Conservation (phyloP, 2,113 vertebrate genomes). For the Petrocephalus zakoni region DNA sequence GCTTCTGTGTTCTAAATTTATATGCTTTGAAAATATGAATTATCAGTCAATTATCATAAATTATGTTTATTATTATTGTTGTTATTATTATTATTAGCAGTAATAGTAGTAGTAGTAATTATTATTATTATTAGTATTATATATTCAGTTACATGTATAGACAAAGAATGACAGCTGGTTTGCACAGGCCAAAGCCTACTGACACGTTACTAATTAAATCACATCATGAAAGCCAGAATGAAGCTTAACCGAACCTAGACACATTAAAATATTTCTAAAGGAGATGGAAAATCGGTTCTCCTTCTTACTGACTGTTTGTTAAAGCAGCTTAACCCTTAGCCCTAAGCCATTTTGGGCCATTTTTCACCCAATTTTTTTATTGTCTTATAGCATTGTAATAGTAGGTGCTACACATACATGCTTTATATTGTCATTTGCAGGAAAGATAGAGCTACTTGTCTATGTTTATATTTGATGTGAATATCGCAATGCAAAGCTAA, state of each 20-base stretch:
- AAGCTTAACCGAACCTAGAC: background rate
- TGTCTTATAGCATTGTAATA: no score
- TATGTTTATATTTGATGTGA: no score
- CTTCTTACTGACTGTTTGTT: background rate
- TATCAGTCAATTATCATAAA: background rate
- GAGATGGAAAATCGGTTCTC: background rate
- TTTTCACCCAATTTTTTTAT: no score
- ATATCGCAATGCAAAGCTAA: no score
- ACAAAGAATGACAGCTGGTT: no score
- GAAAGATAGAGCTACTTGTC: no score
- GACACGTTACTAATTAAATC: conserved; percentile 20
- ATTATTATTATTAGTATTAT: background rate
- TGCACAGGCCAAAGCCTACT: background rate
- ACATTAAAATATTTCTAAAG: background rate
- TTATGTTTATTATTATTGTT: background rate
- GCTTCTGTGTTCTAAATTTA: no score
- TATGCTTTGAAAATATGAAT: no score
- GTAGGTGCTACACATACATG: no score
- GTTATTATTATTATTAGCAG: background rate
- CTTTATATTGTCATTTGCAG: no score
- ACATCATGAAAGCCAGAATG: background rate
- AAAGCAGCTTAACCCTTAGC: background rate
- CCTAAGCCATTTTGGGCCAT: no score
- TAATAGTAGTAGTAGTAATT: background rate
- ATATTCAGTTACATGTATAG: no score